Percentiles rank a stretch among this genome's conserved stretches.
phyloP scores from a whole-genome alignment of 2,797 vertebrate species.

The Acestrorhynchus altus region DNA sequence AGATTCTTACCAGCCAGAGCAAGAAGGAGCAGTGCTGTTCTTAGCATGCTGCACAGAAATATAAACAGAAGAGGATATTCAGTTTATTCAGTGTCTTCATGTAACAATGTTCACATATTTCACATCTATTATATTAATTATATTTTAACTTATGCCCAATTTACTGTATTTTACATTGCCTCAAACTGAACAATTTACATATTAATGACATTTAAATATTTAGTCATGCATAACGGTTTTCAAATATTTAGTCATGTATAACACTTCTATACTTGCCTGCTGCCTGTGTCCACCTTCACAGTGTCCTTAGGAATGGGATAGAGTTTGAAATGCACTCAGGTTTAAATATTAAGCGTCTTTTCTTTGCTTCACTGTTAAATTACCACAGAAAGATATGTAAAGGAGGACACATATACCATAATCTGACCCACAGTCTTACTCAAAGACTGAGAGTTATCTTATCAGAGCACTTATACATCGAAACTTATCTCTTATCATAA shows the following conservation, averaged over 20 bases:
- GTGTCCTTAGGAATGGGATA: background rate
- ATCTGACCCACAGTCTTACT: background rate
- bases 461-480: background rate
- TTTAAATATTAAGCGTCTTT: slow-evolving; percentile 25
- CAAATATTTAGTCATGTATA: background rate
- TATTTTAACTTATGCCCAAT: background rate
- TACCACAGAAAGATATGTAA: background rate
- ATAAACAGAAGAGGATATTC: background rate
- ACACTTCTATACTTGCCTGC: background rate
- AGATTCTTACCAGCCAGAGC: slow-evolving; percentile 71
- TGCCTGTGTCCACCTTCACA: background rate
- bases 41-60: slow-evolving; percentile 71
- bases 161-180: background rate
- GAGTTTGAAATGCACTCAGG: background rate
- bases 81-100: background rate
- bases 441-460: slow-evolving; percentile 10
- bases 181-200: background rate
- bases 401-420: background rate
- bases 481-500: slow-evolving; percentile 14
- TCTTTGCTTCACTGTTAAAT: slow-evolving; percentile 21
- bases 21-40: slow-evolving; percentile 63
- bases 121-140: background rate
- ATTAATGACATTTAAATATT: background rate
- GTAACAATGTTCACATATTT: no score
- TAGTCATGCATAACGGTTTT: background rate